A percentile compares a stretch with the other conserved stretches of the same genome.
Evolutionary conservation across 2,797 vertebrate species (phyloP).

Genomic region (Molossus alvarezi): DNA sequence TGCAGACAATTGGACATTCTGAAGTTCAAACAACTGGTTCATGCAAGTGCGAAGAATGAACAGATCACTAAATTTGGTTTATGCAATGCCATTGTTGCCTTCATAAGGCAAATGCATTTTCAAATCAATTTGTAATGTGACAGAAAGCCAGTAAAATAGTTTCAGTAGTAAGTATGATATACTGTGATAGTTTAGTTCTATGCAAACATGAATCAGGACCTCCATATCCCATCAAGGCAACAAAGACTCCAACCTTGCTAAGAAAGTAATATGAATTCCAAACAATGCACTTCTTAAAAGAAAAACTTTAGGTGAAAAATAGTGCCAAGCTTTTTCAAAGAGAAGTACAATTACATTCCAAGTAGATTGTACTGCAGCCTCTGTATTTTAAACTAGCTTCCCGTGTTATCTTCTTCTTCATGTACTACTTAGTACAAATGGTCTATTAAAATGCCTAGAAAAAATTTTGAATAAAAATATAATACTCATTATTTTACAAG

Average conservation of each 20-base stretch:
- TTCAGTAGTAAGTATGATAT: conserved; percentile 73
- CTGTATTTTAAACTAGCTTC: neutral
- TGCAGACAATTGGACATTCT: conserved; percentile 81
- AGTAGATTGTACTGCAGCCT: neutral
- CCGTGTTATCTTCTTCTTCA: neutral
- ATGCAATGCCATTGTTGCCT: conserved; percentile 80
- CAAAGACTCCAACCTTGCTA: neutral
- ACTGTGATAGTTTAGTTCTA: neutral
- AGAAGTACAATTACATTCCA: neutral
- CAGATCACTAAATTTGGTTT: conserved; percentile 85
- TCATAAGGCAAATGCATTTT: conserved; percentile 82
- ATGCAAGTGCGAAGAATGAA: conserved; percentile 76
- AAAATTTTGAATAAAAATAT: conserved; percentile 79
- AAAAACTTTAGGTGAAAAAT: neutral
- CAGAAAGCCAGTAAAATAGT: conserved; percentile 83
- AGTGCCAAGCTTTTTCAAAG: neutral
- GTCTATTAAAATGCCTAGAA: conserved; percentile 62
- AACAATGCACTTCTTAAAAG: neutral
- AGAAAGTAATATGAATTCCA: conserved; percentile 70
- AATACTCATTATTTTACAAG: neutral
- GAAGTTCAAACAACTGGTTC: conserved; percentile 66
- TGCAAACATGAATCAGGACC: conserved; percentile 75
- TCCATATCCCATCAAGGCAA: neutral
- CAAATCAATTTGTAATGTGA: conserved; percentile 87
- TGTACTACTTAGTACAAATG: neutral